These are phyloP conservation scores for Spodoptera exigua DNA, from an alignment of 2,888 invertebrate species.

Conservation along the genomic window DNA sequence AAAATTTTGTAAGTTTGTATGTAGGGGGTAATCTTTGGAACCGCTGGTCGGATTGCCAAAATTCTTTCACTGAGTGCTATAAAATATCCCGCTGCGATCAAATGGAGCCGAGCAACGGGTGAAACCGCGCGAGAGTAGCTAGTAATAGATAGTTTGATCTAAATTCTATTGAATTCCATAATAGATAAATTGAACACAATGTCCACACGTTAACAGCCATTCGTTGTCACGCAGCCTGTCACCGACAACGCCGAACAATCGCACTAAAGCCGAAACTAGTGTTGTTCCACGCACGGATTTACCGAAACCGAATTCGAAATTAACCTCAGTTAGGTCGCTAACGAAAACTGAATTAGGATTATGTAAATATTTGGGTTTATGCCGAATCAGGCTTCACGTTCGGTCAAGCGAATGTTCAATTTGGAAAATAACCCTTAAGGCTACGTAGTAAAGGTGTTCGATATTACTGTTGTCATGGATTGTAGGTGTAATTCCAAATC, in stretches of 20 bases:
- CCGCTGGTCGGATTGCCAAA: too few species aligned
- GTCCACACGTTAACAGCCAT: slow-evolving; percentile 28
- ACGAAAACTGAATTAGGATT: slow-evolving; percentile 48
- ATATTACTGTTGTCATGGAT: slow-evolving; percentile 10
- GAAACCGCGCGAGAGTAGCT: too few species aligned
- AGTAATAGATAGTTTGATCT: slow-evolving; percentile 13
- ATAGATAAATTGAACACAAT: slow-evolving; percentile 37
- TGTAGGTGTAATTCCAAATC: slow-evolving; percentile 34
- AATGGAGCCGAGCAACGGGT: too few species aligned
- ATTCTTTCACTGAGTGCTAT: too few species aligned
- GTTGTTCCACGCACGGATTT: slow-evolving; percentile 41
- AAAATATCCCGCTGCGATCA: too few species aligned
- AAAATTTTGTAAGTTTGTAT: too few species aligned
- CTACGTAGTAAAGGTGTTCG: too few species aligned
- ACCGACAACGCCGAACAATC: slow-evolving; percentile 38
- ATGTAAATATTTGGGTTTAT: slow-evolving; percentile 49
- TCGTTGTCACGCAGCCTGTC: slow-evolving; percentile 46
- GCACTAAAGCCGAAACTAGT: slow-evolving; percentile 24
- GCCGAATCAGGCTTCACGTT: slow-evolving; percentile 21
- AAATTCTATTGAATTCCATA: slow-evolving; percentile 9
- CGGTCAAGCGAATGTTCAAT: too few species aligned
- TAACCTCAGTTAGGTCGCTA: slow-evolving; percentile 38
- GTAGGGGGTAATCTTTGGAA: too few species aligned
- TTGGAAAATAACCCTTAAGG: too few species aligned
- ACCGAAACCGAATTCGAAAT: slow-evolving; percentile 43